Conservation (phyloP, 2,888 invertebrate species). For the Dioctria linearis region DNA sequence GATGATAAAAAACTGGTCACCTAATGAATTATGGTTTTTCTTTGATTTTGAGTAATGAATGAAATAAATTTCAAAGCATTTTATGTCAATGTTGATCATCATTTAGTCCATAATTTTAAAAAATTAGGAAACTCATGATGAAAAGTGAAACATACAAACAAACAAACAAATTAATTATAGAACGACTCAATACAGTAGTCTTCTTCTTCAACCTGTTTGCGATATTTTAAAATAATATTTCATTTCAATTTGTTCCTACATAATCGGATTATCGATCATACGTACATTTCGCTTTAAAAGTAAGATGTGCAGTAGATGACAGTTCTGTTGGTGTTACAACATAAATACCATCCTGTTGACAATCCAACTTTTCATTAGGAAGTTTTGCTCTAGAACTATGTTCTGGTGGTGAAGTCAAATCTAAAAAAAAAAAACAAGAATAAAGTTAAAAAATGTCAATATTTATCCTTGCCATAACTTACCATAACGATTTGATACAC, state of each 20-base stretch:
- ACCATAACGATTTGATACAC: conserved; percentile 69
- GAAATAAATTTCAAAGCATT: too few relatives aligned
- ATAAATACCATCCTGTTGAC: conserved; percentile 65
- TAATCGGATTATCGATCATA: background rate
- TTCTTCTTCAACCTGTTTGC: too few relatives aligned
- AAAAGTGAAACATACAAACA: too few relatives aligned
- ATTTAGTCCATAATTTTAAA: too few relatives aligned
- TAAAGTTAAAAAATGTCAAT: background rate
- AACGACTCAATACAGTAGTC: too few relatives aligned
- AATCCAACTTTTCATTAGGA: conserved; percentile 61
- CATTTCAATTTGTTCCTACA: background rate
- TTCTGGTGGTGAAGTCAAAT: conserved; percentile 69
- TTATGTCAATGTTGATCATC: too few relatives aligned
- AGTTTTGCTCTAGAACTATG: conserved; percentile 69
- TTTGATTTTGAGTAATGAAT: too few relatives aligned
- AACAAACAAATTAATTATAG: too few relatives aligned
- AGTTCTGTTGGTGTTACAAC: conserved; percentile 65
- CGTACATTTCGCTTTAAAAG: conserved; percentile 36
- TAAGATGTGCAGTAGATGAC: conserved; percentile 15
- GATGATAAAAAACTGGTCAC: too few relatives aligned
- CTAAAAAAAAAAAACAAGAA: conserved; percentile 64
- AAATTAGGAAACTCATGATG: too few relatives aligned
- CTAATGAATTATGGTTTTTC: too few relatives aligned
- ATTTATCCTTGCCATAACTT: background rate
- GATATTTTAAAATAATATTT: too few relatives aligned